Evolutionary conservation across 2,888 invertebrate species (phyloP).

Genomic region (Mamestra brassicae): DNA sequence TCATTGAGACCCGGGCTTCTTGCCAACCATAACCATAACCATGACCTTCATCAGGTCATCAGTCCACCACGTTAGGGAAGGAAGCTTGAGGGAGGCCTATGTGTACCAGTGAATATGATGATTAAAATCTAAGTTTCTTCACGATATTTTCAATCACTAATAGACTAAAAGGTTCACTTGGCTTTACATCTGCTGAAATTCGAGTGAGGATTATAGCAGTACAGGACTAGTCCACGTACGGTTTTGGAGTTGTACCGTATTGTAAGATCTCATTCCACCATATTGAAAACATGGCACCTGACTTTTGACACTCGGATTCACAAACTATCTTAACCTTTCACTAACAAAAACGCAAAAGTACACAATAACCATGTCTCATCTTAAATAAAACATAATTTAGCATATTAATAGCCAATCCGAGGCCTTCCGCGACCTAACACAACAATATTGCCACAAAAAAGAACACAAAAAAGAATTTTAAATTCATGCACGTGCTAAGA

Average conservation of each 20-base stretch:
- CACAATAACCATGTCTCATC: slow-evolving; percentile 2
- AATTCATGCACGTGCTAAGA: slow-evolving; percentile 88
- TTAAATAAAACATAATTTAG: slow-evolving; percentile 58
- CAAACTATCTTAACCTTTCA: not conserved
- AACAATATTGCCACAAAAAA: slow-evolving; percentile 76
- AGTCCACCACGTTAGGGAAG: not conserved
- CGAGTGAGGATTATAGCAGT: no score
- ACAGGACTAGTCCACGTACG: no score
- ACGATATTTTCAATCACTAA: not conserved
- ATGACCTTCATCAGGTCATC: not conserved
- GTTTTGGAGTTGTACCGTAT: no score
- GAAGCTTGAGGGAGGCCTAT: no score
- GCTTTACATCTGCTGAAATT: no score
- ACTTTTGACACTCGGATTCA: not conserved
- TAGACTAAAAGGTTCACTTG: no score
- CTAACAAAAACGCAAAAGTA: not conserved
- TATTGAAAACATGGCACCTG: not conserved
- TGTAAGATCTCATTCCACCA: not conserved
- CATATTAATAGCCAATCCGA: slow-evolving; percentile 59
- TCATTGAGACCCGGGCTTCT: not conserved
- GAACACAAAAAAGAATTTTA: slow-evolving; percentile 78
- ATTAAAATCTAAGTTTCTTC: not conserved
- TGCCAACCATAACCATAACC: not conserved
- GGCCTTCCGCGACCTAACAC: slow-evolving; percentile 77
- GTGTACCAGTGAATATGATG: no score